These are phyloP conservation scores for Ctenopoma kingsleyae DNA, from an alignment of 2,797 vertebrate species.

Conservation along the genomic window DNA sequence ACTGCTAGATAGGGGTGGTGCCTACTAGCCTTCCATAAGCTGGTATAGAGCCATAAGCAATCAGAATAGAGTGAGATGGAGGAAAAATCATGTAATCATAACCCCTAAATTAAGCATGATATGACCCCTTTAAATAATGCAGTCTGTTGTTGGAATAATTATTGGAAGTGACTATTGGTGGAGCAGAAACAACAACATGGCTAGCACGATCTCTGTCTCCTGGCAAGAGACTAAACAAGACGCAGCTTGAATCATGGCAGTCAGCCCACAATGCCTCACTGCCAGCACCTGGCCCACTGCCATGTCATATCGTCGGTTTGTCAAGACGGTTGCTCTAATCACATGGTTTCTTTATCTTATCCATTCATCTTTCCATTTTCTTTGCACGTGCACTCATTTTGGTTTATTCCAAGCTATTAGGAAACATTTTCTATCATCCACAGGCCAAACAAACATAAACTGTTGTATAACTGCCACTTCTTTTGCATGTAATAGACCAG, in stretches of 20 bases:
- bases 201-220: constrained; percentile 32
- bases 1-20: too few species aligned
- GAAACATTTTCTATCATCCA: constrained; percentile 47
- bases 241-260: constrained; percentile 62
- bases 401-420: constrained; percentile 63
- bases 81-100: too few species aligned
- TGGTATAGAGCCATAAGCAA: too few species aligned
- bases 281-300: constrained; percentile 54
- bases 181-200: constrained; percentile 52
- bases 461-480: constrained; percentile 40
- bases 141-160: constrained; percentile 37
- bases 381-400: constrained; percentile 39
- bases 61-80: too few species aligned
- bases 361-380: constrained; percentile 50
- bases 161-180: constrained; percentile 43
- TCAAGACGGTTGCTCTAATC: constrained; percentile 61
- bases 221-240: constrained; percentile 68
- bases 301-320: constrained; percentile 64
- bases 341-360: constrained; percentile 52
- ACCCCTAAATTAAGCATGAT: too few species aligned
- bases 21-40: too few species aligned
- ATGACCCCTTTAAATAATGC: constrained; percentile 4
- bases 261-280: constrained; percentile 48
- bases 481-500: constrained; percentile 35
- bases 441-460: constrained; percentile 50